Base-by-base conservation (phyloP, 2,113 vertebrate genomes). In the Okapia johnstoni region DNA sequence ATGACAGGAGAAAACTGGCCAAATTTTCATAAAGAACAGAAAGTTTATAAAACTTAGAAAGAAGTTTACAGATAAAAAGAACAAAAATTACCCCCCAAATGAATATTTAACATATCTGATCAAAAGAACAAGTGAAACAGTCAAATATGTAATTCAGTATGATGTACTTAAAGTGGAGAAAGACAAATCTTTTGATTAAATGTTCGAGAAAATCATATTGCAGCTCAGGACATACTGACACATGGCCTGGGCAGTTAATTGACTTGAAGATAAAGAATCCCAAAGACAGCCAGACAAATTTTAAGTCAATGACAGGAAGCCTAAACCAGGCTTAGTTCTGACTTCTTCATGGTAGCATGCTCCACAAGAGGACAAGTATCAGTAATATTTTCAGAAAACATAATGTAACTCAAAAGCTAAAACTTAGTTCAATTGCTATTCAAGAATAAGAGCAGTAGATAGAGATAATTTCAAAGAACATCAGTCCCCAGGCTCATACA, bases 141-240 rank as follows among this genome's bases (percentile, higher is more conserved):
- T 46, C 46, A 84, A 85, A 92, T 43, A 57, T 36, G 55, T 79
- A 86, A 90, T 85, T 95, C 36, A 89, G 80, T 63, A 89, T 36
- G 21, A 52, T 70, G 60, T 80, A 85, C 3, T 19, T 87, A 48
- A 80, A 86, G 79, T 92, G 26, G 40, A 88, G 25, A 84, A 80
- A 93, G 92, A 84, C 43, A 96, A 96, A 96, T 93, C 63, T 94
- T 96, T 93, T 52, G 21, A 93, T 77, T 93, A 48, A 77, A 89
- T 93, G 7, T 95, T 93, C 46, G 95, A 83, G 25, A 85, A 63
- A 85, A 95, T 55, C 87, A 80, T 26, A n/a, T n/a, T 73, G 52
- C 21, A 85, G n/a, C 84, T 90, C 50, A 90, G 55, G 90, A 81
- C 92, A 97, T 94, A 80, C 61, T 84, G 14, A 90, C 73, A 50